phyloP scores from a whole-genome alignment of 2,888 invertebrate species.

The Maniola hyperantus region DNA sequence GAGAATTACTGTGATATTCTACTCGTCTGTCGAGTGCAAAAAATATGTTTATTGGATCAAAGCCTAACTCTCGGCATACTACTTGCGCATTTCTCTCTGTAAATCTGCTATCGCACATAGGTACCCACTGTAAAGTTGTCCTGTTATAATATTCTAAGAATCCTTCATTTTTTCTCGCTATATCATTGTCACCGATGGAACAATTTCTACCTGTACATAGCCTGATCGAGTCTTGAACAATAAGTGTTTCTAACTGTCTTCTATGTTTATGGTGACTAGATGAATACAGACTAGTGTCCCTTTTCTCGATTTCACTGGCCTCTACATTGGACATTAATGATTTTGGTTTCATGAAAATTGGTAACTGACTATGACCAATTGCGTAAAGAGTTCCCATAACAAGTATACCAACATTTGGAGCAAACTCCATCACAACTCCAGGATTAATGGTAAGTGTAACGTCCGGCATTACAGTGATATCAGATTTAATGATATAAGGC shows the following conservation, averaged over 20 bases:
- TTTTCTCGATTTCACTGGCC: slow-evolving; percentile 64
- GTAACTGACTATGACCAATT: slow-evolving; percentile 88
- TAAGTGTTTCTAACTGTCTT: slow-evolving; percentile 82
- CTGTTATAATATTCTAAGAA: slow-evolving; percentile 97
- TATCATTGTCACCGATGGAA: slow-evolving; percentile 78
- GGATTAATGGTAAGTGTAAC: slow-evolving; percentile 92
- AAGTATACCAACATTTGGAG: slow-evolving; percentile 96
- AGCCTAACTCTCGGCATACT: slow-evolving; percentile 96
- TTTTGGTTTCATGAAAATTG: slow-evolving; percentile 90
- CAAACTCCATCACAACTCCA: slow-evolving; percentile 96
- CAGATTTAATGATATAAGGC: slow-evolving; percentile 92
- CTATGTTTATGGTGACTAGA: slow-evolving; percentile 64
- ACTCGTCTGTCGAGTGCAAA: slow-evolving; percentile 93
- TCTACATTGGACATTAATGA: slow-evolving; percentile 60
- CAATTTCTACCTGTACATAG: slow-evolving; percentile 90
- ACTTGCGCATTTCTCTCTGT: slow-evolving; percentile 98
- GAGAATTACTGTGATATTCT: slow-evolving; percentile 94
- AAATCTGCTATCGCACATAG: slow-evolving; percentile 97
- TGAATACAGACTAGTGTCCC: slow-evolving; percentile 65
- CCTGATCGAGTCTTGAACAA: slow-evolving; percentile 85
- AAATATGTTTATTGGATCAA: slow-evolving; percentile 93
- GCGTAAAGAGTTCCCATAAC: slow-evolving; percentile 96
- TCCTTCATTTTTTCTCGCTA: slow-evolving; percentile 86
- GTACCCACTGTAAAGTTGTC: slow-evolving; percentile 98
- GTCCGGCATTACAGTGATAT: slow-evolving; percentile 98